Conservation (phyloP, 2,797 vertebrate species). For the Acipenser ruthenus region DNA sequence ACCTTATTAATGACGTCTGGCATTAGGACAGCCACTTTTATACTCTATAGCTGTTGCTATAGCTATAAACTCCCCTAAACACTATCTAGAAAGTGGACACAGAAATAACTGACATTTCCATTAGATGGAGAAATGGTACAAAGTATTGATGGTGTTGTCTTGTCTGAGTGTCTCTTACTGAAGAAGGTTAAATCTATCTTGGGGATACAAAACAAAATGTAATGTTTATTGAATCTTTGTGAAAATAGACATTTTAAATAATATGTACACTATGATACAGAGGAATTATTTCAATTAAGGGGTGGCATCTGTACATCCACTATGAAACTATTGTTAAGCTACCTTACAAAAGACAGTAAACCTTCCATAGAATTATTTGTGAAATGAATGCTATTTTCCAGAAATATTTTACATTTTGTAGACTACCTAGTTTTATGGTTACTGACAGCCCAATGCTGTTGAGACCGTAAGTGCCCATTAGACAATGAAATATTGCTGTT, state of each 20-base stretch:
- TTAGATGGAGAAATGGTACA: slow-evolving; percentile 49
- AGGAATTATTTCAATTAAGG: no score
- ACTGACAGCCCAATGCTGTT: slow-evolving; percentile 46
- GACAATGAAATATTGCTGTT: slow-evolving; percentile 50
- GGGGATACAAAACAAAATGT: slow-evolving; percentile 26
- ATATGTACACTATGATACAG: no score
- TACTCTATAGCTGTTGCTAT: not conserved
- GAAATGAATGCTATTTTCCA: slow-evolving; percentile 24
- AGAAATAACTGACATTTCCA: slow-evolving; percentile 47
- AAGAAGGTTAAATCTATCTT: slow-evolving; percentile 47
- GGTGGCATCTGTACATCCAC: no score
- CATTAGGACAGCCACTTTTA: not conserved
- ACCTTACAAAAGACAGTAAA: no score
- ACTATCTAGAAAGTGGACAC: slow-evolving; percentile 53
- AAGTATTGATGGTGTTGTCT: slow-evolving; percentile 33
- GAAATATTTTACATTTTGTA: slow-evolving; percentile 35
- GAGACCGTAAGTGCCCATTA: slow-evolving; percentile 35
- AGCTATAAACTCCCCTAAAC: slow-evolving; percentile 54
- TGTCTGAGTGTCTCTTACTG: slow-evolving; percentile 32
- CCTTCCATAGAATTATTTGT: not conserved
- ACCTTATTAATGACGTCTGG: not conserved
- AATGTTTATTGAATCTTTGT: no score
- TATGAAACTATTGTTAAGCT: no score
- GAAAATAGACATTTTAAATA: no score
- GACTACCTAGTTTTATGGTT: slow-evolving; percentile 14